A percentile compares a stretch with the other conserved stretches of the same genome.
Evolutionary conservation across 2,797 vertebrate species (phyloP).

Genomic region (Notolabrus celidotus): DNA sequence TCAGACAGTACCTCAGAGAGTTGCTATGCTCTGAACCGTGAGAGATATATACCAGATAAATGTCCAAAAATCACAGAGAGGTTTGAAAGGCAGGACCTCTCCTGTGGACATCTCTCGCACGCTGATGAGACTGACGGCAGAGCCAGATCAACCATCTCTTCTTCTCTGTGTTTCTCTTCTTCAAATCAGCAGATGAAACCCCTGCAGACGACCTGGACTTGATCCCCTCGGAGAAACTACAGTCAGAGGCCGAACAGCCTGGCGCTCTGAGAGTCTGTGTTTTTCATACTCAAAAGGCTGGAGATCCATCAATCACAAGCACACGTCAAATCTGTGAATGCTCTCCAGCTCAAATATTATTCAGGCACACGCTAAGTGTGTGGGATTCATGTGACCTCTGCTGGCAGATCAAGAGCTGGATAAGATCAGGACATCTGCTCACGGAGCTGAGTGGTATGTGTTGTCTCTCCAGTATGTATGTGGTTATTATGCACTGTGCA

Average conservation of each 20-base stretch:
- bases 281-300: conserved; percentile 47
- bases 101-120: conserved; percentile 15
- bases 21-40: conserved; percentile 26
- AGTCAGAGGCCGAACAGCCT: conserved; percentile 40
- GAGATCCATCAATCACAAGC: conserved; percentile 58
- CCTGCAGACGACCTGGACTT: conserved; percentile 23
- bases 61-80: conserved; percentile 54
- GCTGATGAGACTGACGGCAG: conserved; percentile 52
- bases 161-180: conserved; percentile 18
- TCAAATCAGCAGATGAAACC: conserved; percentile 32
- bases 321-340: conserved; percentile 45
- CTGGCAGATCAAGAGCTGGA: conserved; percentile 52
- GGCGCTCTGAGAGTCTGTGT: conserved; percentile 39
- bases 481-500: conserved; percentile 10
- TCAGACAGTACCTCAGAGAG: conserved; percentile 30
- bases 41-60: conserved; percentile 48
- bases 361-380: conserved; percentile 58
- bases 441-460: conserved; percentile 27
- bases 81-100: conserved; percentile 32
- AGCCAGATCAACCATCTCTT: conserved; percentile 44
- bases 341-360: conserved; percentile 76
- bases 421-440: conserved; percentile 54
- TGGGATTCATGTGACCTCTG: conserved; percentile 65
- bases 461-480: conserved; percentile 1
- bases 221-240: conserved; percentile 42